Conservation (phyloP, 2,888 invertebrate genomes). For the Scaptomyza reducta region DNA sequence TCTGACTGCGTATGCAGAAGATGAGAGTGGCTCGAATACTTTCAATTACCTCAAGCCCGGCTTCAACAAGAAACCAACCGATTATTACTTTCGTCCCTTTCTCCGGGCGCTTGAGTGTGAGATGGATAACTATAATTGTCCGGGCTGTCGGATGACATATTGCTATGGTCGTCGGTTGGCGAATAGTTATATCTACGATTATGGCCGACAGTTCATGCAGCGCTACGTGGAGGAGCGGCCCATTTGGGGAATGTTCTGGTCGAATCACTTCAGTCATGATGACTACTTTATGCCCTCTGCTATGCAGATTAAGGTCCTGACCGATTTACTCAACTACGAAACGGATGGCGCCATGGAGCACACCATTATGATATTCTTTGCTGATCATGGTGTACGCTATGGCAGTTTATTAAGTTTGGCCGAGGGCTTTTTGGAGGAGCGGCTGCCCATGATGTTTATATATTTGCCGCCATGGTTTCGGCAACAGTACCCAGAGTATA, state of each 20-base stretch:
- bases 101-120: slow-evolving; percentile 87
- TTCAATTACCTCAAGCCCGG: slow-evolving; percentile 87
- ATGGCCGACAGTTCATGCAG: slow-evolving; percentile 87
- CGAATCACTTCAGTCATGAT: slow-evolving; percentile 89
- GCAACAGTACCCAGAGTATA: slow-evolving; percentile 85
- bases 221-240: slow-evolving; percentile 86
- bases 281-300: slow-evolving; percentile 87
- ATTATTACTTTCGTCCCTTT: slow-evolving; percentile 91
- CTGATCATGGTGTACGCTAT: slow-evolving; percentile 91
- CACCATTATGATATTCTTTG: slow-evolving; percentile 88
- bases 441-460: slow-evolving; percentile 89
- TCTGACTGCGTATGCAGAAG: slow-evolving; percentile 91
- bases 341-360: slow-evolving; percentile 86
- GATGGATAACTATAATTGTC: slow-evolving; percentile 72
- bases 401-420: slow-evolving; percentile 87
- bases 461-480: slow-evolving; percentile 88
- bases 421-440: slow-evolving; percentile 90
- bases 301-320: slow-evolving; percentile 87
- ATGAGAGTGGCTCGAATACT: slow-evolving; percentile 86
- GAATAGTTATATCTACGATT: slow-evolving; percentile 87
- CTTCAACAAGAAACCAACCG: slow-evolving; percentile 89
- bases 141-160: slow-evolving; percentile 81
- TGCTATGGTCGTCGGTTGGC: slow-evolving; percentile 87
- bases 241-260: slow-evolving; percentile 90
- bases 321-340: slow-evolving; percentile 86